These are phyloP conservation scores for Chrysina gloriosa DNA, from an alignment of 2,888 invertebrate species.

Conservation along the genomic window DNA sequence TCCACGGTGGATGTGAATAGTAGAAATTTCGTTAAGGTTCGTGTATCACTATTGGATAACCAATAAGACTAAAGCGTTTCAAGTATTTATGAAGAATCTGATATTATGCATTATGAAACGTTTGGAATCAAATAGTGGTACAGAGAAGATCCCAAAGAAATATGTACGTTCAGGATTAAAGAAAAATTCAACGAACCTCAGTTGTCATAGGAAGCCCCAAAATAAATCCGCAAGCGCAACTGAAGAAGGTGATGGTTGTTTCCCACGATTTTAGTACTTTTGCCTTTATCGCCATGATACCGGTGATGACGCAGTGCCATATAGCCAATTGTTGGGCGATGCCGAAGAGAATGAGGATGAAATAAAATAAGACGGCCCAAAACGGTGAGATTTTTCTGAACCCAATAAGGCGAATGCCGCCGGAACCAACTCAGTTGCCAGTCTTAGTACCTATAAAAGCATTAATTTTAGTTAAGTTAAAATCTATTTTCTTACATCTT, in stretches of 20 bases:
- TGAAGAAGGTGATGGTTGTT: conserved; percentile 84
- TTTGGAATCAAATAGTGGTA: too few species aligned
- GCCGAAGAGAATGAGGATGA: conserved; percentile 86
- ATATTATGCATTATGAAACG: too few species aligned
- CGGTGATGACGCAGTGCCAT: conserved; percentile 91
- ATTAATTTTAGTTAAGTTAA: neutral
- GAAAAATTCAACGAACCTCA: conserved; percentile 72
- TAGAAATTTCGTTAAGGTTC: too few species aligned
- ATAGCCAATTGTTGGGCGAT: conserved; percentile 89
- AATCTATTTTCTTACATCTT: too few species aligned
- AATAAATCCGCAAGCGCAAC: conserved; percentile 84
- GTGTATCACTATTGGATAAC: too few species aligned
- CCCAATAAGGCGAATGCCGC: conserved; percentile 84
- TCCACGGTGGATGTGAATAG: too few species aligned
- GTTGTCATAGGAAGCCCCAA: conserved; percentile 89
- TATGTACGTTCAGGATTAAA: too few species aligned
- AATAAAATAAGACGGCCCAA: conserved; percentile 90
- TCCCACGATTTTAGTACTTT: conserved; percentile 80
- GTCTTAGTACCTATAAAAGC: conserved; percentile 73
- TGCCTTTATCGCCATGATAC: conserved; percentile 83
- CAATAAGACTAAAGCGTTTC: too few species aligned
- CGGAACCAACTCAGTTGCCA: conserved; percentile 91
- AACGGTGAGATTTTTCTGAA: conserved; percentile 82
- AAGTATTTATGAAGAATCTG: too few species aligned
- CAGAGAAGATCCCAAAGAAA: too few species aligned